A percentile compares a stretch with the other conserved stretches of the same genome.
Evolutionary conservation across 2,888 invertebrate species (phyloP).

Genomic region (Flexamia atlantica): DNA sequence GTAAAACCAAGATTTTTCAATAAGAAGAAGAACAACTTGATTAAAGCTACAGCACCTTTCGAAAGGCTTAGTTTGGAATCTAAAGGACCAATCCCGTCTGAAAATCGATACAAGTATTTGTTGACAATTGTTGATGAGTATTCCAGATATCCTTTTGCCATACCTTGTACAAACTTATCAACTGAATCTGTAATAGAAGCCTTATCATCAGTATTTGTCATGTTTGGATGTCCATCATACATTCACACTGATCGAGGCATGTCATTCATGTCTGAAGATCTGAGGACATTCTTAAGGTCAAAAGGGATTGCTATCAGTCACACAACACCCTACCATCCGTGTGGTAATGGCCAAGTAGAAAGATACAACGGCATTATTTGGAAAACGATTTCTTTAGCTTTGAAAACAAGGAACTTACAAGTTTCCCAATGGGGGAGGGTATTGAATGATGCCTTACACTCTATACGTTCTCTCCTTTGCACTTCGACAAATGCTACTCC

Average conservation of each 20-base stretch:
- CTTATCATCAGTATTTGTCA: too few species aligned
- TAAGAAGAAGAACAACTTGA: slow-evolving; percentile 10
- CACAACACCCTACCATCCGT: slow-evolving; percentile 16
- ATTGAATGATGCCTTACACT: neutral
- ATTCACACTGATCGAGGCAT: neutral
- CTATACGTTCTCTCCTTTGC: neutral
- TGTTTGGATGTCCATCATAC: too few species aligned
- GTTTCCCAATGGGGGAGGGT: neutral
- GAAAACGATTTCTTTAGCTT: neutral
- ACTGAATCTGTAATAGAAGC: slow-evolving; percentile 22
- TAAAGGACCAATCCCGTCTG: slow-evolving; percentile 64
- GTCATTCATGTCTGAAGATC: slow-evolving; percentile 23
- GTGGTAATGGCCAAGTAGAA: slow-evolving; percentile 35
- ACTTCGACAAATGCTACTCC: neutral
- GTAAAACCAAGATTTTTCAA: slow-evolving; percentile 65
- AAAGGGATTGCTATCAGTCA: neutral
- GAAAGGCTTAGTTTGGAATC: slow-evolving; percentile 31
- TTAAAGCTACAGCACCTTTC: slow-evolving; percentile 48
- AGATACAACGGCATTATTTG: slow-evolving; percentile 30
- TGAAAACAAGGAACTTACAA: neutral
- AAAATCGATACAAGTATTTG: slow-evolving; percentile 52
- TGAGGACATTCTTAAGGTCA: neutral
- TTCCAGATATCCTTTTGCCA: slow-evolving; percentile 65
- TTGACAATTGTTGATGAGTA: slow-evolving; percentile 64
- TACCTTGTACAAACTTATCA: slow-evolving; percentile 12